phyloP scores from a whole-genome alignment of 2,888 invertebrate genomes.

The Euplagia quadripunctaria region DNA sequence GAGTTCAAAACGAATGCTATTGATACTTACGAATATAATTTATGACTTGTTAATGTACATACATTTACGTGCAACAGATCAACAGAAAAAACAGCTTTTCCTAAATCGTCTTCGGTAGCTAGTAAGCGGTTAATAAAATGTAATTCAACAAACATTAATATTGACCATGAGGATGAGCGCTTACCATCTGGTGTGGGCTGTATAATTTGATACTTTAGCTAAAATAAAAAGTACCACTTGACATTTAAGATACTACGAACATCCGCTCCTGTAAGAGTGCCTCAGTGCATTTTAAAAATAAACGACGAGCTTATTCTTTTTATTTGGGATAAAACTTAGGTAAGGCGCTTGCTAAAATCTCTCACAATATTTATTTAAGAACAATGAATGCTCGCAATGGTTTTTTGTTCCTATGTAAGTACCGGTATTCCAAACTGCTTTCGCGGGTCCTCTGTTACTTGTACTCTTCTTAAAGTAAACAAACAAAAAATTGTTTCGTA shows the following conservation, averaged over 20 bases:
- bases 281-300: conserved; percentile 21
- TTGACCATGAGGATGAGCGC: conserved; percentile 14
- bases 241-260: conserved; percentile 38
- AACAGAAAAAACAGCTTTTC: conserved; percentile 16
- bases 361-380: conserved; percentile 16
- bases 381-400: conserved; percentile 21
- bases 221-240: conserved; percentile 28
- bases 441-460: conserved; percentile 28
- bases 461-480: conserved; percentile 32
- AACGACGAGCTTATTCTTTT: conserved; percentile 13
- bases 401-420: neutral
- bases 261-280: conserved; percentile 23
- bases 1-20: conserved; percentile 19
- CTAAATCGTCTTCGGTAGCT: conserved; percentile 14
- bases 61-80: conserved; percentile 4
- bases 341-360: conserved; percentile 21
- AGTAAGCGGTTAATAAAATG: neutral
- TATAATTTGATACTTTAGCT: conserved; percentile 48
- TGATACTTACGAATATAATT: conserved; percentile 1
- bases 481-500: neutral
- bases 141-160: neutral
- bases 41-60: neutral
- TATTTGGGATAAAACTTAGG: conserved; percentile 25
- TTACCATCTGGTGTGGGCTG: conserved; percentile 46
- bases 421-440: conserved; percentile 23